Evolutionary conservation across 2,113 vertebrate genomes (phyloP).

Genomic region (Ploceus nigricollis): DNA sequence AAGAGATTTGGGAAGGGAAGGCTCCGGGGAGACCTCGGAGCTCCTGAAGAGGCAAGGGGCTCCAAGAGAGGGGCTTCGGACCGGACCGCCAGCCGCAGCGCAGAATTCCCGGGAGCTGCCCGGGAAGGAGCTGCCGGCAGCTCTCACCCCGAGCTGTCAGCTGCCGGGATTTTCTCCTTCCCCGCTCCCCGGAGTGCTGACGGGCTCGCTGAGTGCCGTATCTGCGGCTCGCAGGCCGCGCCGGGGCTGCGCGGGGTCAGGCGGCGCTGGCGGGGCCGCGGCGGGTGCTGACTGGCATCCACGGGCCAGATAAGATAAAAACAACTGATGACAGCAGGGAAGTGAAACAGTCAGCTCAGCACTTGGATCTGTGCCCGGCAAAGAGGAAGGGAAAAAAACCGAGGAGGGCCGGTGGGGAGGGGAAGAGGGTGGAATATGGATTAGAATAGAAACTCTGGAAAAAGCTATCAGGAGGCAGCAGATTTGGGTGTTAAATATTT

Average conservation of each 20-base stretch:
- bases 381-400: not conserved
- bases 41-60: not conserved
- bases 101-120: not conserved
- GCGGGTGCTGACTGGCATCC: constrained; percentile 42
- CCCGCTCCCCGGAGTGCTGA: not conserved
- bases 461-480: constrained; percentile 76
- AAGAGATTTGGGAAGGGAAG: not conserved
- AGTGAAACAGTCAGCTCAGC: constrained; percentile 65
- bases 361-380: constrained; percentile 42
- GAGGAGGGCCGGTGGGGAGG: not conserved
- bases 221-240: not conserved
- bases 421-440: constrained; percentile 57
- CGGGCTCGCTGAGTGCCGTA: not conserved
- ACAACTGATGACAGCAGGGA: constrained; percentile 44
- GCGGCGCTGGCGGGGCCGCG: not conserved
- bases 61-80: rapidly evolving
- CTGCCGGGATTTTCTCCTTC: not conserved
- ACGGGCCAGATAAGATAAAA: constrained; percentile 55
- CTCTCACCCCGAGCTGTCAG: not conserved
- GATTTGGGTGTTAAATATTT: constrained; percentile 81
- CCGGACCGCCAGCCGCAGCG: too few species aligned
- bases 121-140: not conserved
- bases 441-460: constrained; percentile 74
- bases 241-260: not conserved
- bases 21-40: not conserved